A percentile compares a stretch with the other conserved stretches of the same genome.
phyloP scores from a whole-genome alignment of 2,888 invertebrate genomes.

The Nebria salina region DNA sequence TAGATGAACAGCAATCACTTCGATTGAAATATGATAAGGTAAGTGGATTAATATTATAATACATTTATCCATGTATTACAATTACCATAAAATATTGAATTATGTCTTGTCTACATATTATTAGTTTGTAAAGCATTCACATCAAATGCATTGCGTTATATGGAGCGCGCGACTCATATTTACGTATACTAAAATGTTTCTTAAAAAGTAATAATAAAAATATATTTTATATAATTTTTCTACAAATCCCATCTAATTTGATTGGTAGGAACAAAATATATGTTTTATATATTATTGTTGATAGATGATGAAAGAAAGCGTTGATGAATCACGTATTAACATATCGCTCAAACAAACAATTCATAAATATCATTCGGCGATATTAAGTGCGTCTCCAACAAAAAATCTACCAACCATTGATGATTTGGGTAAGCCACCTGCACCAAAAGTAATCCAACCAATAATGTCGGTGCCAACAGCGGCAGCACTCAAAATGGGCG shows the following conservation, averaged over 20 bases:
- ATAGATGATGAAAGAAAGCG: slow-evolving; percentile 69
- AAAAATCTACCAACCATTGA: slow-evolving; percentile 69
- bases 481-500: slow-evolving; percentile 86
- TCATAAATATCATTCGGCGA: slow-evolving; percentile 70
- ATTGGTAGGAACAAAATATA: slow-evolving; percentile 5
- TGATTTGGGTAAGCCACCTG: slow-evolving; percentile 64
- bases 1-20: slow-evolving; percentile 80
- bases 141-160: too few relatives aligned
- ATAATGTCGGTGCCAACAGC: slow-evolving; percentile 80
- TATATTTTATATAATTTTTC: too few relatives aligned
- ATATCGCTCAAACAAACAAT: slow-evolving; percentile 70
- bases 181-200: too few relatives aligned
- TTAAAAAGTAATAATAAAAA: too few relatives aligned
- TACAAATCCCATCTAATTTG: background rate
- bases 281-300: slow-evolving; percentile 38
- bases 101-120: too few relatives aligned
- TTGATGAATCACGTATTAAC: slow-evolving; percentile 72
- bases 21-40: slow-evolving; percentile 83
- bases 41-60: slow-evolving; percentile 45
- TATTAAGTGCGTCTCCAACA: slow-evolving; percentile 70
- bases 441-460: slow-evolving; percentile 60
- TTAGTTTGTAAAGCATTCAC: too few relatives aligned
- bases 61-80: background rate
- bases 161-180: too few relatives aligned
- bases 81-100: background rate